Evolutionary conservation across 37 sponge, comb jelly and placozoan genomes (phyloP), one percentile per base, ranked within the genome.

Genomic region (Bolinopsis microptera): DNA sequence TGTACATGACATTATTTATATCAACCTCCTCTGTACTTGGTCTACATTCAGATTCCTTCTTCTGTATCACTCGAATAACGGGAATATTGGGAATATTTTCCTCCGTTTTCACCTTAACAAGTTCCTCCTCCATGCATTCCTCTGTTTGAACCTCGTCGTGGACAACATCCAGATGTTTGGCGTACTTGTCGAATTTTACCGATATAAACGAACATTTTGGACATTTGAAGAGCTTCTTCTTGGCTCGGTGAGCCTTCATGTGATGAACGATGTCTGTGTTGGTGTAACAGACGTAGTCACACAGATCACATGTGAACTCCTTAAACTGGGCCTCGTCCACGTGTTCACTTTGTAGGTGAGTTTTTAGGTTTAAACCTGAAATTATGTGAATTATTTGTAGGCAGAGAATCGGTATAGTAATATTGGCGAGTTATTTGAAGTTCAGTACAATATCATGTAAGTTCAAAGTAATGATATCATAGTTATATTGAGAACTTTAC

Each of bases 181-280:
- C 31, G 74, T 72, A 72, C 74, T 72, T 72, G 26, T 72, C 74
- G 31, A 72, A 72, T n/a, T 72, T 24, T 30, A 35, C 38, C 13
- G 83, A 36, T 5, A 82, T 82, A 23, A 82, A 82, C 32, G 8
- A 31, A 82, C 83, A 82, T 9, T 82, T 24, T 2, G 38, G 24
- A 31, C 83, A 82, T 23, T 82, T 82, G 23, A 36, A 35, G 8
- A 82, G 38, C 23, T 82, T 33, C 38, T 82, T 82, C 83, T 82
- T 82, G 83, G 83, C 83, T 31, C 83, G 83, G 83, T 82, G 83
- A 35, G 83, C 83, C 38, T 82, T 82, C 83, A 82, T 82, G 38
- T 82, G 83, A 31, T 36, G 36, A 13, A 82, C 35, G 24, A 82
- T 82, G 83, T 82, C 83, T 3, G 38, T 82, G 83, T 82, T 82